Evolutionary conservation across 2,888 invertebrate genomes (phyloP).

Genomic region (Plutella xylostella): DNA sequence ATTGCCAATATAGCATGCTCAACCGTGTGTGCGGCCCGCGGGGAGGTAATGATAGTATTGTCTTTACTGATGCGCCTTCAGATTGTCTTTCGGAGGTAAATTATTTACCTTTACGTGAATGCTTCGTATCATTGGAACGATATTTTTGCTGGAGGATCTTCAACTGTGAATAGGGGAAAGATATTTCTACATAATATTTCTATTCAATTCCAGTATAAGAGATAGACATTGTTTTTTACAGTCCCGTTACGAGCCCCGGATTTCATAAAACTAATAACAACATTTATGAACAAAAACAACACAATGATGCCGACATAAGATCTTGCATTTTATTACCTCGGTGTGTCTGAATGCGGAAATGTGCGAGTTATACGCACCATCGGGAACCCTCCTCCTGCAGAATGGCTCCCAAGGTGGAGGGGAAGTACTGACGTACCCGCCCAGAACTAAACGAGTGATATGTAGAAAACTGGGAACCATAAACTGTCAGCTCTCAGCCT

Average conservation of each 20-base stretch:
- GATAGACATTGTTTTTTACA: too few relatives aligned
- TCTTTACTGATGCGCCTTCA: not conserved
- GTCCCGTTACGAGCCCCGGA: too few relatives aligned
- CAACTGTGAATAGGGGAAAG: too few relatives aligned
- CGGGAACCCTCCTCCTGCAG: conserved; percentile 33
- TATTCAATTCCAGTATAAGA: too few relatives aligned
- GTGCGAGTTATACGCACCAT: conserved; percentile 35
- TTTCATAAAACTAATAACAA: too few relatives aligned
- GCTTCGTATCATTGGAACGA: too few relatives aligned
- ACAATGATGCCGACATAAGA: too few relatives aligned
- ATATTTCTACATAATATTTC: too few relatives aligned
- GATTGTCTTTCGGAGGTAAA: not conserved
- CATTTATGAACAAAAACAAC: too few relatives aligned
- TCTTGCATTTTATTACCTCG: conserved; percentile 4
- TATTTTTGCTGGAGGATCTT: too few relatives aligned
- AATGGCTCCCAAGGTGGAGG: conserved; percentile 44
- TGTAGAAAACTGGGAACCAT: not conserved
- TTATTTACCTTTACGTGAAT: too few relatives aligned
- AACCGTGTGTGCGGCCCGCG: not conserved
- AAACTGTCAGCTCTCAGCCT: too few relatives aligned
- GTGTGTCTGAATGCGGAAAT: conserved; percentile 16
- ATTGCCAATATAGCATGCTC: conserved; percentile 52
- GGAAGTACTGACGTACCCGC: conserved; percentile 22
- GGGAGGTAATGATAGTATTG: not conserved
- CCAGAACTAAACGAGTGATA: not conserved